Conservation (phyloP, 2,797 vertebrate species). For the Gastrophryne carolinensis region DNA sequence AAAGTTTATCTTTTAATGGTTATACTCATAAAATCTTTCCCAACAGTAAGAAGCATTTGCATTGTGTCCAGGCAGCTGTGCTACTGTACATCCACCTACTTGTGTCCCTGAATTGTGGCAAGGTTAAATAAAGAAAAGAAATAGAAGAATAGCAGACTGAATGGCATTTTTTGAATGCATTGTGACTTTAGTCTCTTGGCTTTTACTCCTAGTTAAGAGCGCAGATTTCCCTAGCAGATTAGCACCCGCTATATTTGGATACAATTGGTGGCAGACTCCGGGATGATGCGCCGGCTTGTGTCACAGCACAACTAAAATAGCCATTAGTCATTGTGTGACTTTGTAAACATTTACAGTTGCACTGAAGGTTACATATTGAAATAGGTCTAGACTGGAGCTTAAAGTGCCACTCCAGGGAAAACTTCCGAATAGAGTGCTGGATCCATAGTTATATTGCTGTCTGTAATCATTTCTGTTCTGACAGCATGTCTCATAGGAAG, state of each 20-base stretch:
- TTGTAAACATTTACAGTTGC: not conserved
- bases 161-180: not conserved
- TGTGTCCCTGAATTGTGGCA: not conserved
- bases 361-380: not conserved
- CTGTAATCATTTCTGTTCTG: no score
- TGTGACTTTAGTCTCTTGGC: not conserved
- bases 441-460: no score
- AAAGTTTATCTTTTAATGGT: no score
- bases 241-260: constrained; percentile 58
- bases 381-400: not conserved
- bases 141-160: not conserved
- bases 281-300: constrained; percentile 29
- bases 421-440: no score
- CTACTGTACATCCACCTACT: not conserved
- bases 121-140: constrained; percentile 19
- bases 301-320: constrained; percentile 5
- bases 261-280: constrained; percentile 54
- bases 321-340: constrained; percentile 5
- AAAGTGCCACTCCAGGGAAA: not conserved
- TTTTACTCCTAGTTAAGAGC: constrained; percentile 44
- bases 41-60: no score
- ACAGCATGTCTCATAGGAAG: no score
- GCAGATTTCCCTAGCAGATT: constrained; percentile 49
- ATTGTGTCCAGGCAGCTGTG: constrained; percentile 10
- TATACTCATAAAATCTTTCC: no score